Evolutionary conservation across 1,140 invertebrate genomes (phyloP).

Genomic region (Trissolcus basalis): DNA sequence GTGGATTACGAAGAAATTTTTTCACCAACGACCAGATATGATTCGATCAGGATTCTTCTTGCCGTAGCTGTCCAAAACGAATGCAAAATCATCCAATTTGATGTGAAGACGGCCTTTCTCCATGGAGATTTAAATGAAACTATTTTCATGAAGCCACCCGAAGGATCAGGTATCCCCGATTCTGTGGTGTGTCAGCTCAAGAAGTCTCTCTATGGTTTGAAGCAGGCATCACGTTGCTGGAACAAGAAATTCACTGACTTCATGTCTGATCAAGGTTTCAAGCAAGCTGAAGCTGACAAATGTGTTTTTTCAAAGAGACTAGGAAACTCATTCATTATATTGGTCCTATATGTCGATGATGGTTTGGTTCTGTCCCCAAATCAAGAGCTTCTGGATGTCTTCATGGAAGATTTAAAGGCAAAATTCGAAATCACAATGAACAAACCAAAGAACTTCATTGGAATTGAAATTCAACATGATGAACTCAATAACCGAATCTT

Average conservation of each 20-base stretch:
- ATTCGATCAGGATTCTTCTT: slow-evolving; percentile 57
- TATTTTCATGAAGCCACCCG: slow-evolving; percentile 63
- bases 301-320: slow-evolving; percentile 16
- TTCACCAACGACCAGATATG: slow-evolving; percentile 57
- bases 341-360: slow-evolving; percentile 25
- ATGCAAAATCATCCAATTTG: slow-evolving; percentile 50
- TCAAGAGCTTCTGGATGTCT: too few species aligned
- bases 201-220: slow-evolving; percentile 69
- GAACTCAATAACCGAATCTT: background rate
- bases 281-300: slow-evolving; percentile 13
- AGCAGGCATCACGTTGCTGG: slow-evolving; percentile 64
- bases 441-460: slow-evolving; percentile 5
- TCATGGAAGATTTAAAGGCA: too few species aligned
- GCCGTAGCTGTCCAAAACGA: slow-evolving; percentile 33
- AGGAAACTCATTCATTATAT: slow-evolving; percentile 12
- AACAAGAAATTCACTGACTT: slow-evolving; percentile 54
- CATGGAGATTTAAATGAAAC: slow-evolving; percentile 61
- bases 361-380: background rate
- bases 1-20: slow-evolving; percentile 61
- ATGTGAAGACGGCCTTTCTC: slow-evolving; percentile 68
- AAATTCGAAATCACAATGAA: too few species aligned
- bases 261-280: slow-evolving; percentile 23
- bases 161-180: slow-evolving; percentile 31
- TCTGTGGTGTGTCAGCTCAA: slow-evolving; percentile 60
- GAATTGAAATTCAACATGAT: slow-evolving; percentile 22